Percentiles rank a stretch among this genome's conserved stretches.
Evolutionary conservation across 2,797 vertebrate genomes (phyloP).

Genomic region (Eleutherodactylus coqui): DNA sequence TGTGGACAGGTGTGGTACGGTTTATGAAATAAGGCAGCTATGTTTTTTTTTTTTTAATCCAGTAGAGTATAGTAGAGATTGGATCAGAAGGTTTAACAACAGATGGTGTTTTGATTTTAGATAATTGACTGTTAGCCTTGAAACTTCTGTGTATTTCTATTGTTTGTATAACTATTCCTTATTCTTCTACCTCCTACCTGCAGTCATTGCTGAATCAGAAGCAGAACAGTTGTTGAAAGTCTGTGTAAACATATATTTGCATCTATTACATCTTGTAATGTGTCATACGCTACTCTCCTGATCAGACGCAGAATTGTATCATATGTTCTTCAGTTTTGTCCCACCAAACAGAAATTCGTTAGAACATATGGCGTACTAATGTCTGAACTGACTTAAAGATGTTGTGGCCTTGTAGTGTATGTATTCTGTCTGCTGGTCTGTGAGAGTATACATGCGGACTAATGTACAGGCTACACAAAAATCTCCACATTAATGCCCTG

Average conservation of each 20-base stretch:
- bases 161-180: neutral
- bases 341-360: neutral
- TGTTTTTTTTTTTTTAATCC: too few relatives aligned
- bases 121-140: neutral
- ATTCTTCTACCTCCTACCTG: neutral
- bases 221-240: neutral
- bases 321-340: neutral
- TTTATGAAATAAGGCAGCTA: too few relatives aligned
- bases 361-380: neutral
- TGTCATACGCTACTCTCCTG: neutral
- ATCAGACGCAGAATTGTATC: neutral
- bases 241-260: neutral
- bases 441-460: neutral
- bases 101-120: neutral
- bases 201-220: neutral
- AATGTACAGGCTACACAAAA: neutral
- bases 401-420: neutral
- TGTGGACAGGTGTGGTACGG: too few relatives aligned
- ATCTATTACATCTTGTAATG: conserved; percentile 10
- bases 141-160: neutral
- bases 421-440: neutral
- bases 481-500: too few relatives aligned
- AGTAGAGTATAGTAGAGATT: neutral
- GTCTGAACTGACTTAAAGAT: neutral
- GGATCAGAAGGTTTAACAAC: neutral